Base-by-base conservation (phyloP, 2,888 invertebrate species). In the Tanypteryx hageni region DNA sequence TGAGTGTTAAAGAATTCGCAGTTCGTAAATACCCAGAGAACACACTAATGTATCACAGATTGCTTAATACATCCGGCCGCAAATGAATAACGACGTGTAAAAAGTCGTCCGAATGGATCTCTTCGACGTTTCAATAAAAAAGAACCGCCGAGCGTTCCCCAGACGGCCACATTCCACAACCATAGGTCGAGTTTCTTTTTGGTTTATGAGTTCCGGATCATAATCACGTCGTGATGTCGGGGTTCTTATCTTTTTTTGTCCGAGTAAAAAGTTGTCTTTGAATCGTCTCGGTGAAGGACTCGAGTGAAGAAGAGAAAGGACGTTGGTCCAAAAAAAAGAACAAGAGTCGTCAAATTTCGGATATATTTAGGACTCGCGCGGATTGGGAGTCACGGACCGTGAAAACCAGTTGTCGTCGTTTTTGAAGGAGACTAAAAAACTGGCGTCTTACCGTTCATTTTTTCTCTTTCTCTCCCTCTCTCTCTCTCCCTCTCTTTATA, bases 341-440 rank as follows among this genome's bases (percentile, higher is more conserved):
- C 44, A 44, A 31, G 31, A 89, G 68, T 89, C 89, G 68, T 64
- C 89, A 89, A 76, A 89, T 89, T 89, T 89, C 44, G 31, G 89
- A 44, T 89, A 89, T 89, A 89, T 89, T 89, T 89, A 89, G 64
- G 89, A 64, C 89, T 68, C 68, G n/a, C n/a, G 22, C 9, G n/a
- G 76, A 76, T 22, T 76, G 76, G 76, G 16, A 14, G 76, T 16
- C 11, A 22, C 76, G 10, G 18, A 76, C 22, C 76, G 76, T 76
- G 76, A 76, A 76, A 76, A 76, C 22, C 22, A 22, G 76, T 76
- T 11, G 76, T 27, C 76, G 3, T 76, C 22, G 76, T 76, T 76
- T 76, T 76, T 27, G 76, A 44, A 44, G 44, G 44, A 76, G 27
- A 27, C 11, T 0, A 76, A 76, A 76, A 76, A 76, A 76, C 76